phyloP scores from a whole-genome alignment of 2,113 vertebrate species.

The Cardinalis cardinalis region DNA sequence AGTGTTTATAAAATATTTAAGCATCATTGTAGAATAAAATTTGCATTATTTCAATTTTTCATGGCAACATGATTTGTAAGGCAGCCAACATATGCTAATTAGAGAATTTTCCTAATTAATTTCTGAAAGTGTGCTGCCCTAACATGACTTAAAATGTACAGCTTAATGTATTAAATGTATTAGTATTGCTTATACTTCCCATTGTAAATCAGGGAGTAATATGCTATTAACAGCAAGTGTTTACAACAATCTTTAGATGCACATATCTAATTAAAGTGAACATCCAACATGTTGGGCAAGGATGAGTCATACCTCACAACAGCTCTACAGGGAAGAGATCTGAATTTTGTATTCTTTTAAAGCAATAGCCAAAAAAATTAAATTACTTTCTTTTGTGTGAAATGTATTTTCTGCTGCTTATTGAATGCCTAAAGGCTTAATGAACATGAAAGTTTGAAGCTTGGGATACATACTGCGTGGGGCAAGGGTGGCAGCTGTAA shows the following conservation, averaged over 20 bases:
- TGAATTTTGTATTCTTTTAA: constrained; percentile 18
- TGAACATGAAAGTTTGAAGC: not conserved
- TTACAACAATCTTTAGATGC: constrained; percentile 37
- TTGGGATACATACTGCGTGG: not conserved
- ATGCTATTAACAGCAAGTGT: constrained; percentile 18
- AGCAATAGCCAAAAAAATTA: not conserved
- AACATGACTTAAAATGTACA: constrained; percentile 30
- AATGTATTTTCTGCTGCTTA: not conserved
- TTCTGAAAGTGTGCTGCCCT: constrained; percentile 10
- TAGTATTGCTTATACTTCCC: not conserved
- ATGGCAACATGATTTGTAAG: constrained; percentile 22
- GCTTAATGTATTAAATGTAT: constrained; percentile 12
- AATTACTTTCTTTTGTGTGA: constrained; percentile 11
- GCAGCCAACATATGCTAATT: constrained; percentile 17
- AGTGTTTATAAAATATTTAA: constrained; percentile 51
- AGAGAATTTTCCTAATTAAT: constrained; percentile 8
- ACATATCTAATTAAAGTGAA: constrained; percentile 48
- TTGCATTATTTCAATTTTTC: constrained; percentile 18
- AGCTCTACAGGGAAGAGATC: constrained; percentile 26
- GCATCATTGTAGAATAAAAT: not conserved
- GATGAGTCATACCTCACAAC: constrained; percentile 30
- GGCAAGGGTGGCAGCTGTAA: not conserved
- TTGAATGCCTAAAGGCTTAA: not conserved
- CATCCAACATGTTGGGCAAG: constrained; percentile 2
- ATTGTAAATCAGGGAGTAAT: not conserved